Conservation (phyloP, 2,888 invertebrate species). For the Galerucella pusilla region DNA sequence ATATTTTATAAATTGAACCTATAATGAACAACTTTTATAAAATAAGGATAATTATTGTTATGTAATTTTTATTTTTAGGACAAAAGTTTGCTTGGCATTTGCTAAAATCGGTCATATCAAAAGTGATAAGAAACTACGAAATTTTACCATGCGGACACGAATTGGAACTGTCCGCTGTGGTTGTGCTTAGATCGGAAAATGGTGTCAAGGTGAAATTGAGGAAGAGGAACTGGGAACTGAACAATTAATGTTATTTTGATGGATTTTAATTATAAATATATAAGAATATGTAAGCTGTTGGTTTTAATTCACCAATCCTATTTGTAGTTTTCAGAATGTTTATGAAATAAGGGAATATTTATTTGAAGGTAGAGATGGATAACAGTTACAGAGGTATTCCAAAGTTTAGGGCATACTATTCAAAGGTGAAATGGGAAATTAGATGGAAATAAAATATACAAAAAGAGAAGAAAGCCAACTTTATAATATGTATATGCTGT, state of each 20-base stretch:
- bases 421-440: too few species aligned
- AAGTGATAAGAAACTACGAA: constrained; percentile 67
- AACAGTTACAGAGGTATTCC: too few species aligned
- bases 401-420: too few species aligned
- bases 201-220: constrained; percentile 42
- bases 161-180: constrained; percentile 39
- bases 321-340: too few species aligned
- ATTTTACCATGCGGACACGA: constrained; percentile 41
- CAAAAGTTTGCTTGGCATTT: constrained; percentile 62
- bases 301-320: neutral
- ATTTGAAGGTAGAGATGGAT: too few species aligned
- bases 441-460: too few species aligned
- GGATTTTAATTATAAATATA: neutral
- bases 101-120: constrained; percentile 68
- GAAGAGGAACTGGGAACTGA: constrained; percentile 20
- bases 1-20: too few species aligned
- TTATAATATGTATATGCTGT: too few species aligned
- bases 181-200: constrained; percentile 44
- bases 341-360: too few species aligned
- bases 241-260: neutral
- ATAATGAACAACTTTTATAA: too few species aligned
- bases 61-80: constrained; percentile 38
- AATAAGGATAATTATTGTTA: too few species aligned
- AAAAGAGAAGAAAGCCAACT: too few species aligned
- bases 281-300: neutral